phyloP scores from a whole-genome alignment of 2,797 vertebrate genomes.

The Jordanella pulchra region DNA sequence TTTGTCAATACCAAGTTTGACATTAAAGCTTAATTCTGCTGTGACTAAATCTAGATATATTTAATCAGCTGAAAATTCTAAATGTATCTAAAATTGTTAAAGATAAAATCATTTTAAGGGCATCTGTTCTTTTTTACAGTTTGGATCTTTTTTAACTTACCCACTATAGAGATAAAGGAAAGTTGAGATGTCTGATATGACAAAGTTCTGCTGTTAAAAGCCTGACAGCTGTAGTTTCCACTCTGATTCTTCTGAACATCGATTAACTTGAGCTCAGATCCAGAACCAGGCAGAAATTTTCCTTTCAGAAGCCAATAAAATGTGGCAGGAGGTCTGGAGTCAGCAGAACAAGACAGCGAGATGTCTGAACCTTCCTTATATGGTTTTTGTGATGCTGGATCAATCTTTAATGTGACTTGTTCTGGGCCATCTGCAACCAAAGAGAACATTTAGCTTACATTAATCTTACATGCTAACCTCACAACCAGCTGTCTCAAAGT shows the following conservation, averaged over 20 bases:
- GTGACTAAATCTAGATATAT: too few relatives aligned
- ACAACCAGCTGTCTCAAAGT: too few relatives aligned
- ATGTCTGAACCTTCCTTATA: slow-evolving; percentile 46
- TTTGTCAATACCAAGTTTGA: too few relatives aligned
- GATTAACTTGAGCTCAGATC: slow-evolving; percentile 38
- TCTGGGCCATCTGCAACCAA: slow-evolving; percentile 57
- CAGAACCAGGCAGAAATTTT: neutral
- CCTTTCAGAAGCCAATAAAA: slow-evolving; percentile 61
- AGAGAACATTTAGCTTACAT: neutral
- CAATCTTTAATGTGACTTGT: neutral
- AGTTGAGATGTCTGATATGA: slow-evolving; percentile 34
- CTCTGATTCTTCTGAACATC: slow-evolving; percentile 43
- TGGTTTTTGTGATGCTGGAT: neutral
- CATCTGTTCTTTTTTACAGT: too few relatives aligned
- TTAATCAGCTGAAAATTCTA: too few relatives aligned
- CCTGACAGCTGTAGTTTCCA: slow-evolving; percentile 67
- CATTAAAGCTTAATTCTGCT: too few relatives aligned
- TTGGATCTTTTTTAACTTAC: slow-evolving; percentile 33
- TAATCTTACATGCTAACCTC: too few relatives aligned
- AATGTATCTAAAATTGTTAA: too few relatives aligned
- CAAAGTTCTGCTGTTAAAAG: slow-evolving; percentile 55
- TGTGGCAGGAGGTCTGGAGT: slow-evolving; percentile 47
- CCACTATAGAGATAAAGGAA: slow-evolving; percentile 27
- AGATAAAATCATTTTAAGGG: too few relatives aligned
- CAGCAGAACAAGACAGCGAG: slow-evolving; percentile 50